These are phyloP conservation scores for Noctua pronuba DNA, from an alignment of 2,888 invertebrate genomes.

Conservation along the genomic window DNA sequence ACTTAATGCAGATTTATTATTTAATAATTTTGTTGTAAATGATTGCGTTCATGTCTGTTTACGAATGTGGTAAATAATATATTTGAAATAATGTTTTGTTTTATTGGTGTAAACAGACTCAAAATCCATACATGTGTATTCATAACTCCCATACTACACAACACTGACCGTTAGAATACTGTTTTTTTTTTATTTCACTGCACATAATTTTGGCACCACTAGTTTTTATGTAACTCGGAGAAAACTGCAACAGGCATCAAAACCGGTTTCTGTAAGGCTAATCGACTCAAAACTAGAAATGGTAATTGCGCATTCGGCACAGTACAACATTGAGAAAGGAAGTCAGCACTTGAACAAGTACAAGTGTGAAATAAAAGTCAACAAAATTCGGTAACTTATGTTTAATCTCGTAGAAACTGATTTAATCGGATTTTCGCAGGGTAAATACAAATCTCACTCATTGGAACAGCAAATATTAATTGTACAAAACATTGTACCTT, in stretches of 20 bases:
- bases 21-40: conserved; percentile 86
- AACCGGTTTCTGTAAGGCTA: background rate
- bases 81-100: conserved; percentile 73
- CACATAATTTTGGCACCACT: background rate
- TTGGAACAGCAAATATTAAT: conserved; percentile 37
- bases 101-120: conserved; percentile 51
- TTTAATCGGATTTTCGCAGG: conserved; percentile 51
- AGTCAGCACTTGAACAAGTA: background rate
- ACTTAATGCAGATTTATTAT: conserved; percentile 82
- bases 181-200: too few species aligned
- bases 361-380: conserved; percentile 50
- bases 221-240: background rate
- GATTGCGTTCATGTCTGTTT: conserved; percentile 80
- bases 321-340: background rate
- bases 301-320: background rate
- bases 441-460: conserved; percentile 49
- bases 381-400: conserved; percentile 65
- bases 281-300: background rate
- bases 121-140: background rate
- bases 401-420: conserved; percentile 67
- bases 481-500: conserved; percentile 52
- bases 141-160: background rate
- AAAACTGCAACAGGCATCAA: background rate
- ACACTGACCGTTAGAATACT: background rate
- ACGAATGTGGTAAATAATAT: conserved; percentile 81